Evolutionary conservation across 2,888 invertebrate genomes (phyloP).

Genomic region (Dryococelus australis): DNA sequence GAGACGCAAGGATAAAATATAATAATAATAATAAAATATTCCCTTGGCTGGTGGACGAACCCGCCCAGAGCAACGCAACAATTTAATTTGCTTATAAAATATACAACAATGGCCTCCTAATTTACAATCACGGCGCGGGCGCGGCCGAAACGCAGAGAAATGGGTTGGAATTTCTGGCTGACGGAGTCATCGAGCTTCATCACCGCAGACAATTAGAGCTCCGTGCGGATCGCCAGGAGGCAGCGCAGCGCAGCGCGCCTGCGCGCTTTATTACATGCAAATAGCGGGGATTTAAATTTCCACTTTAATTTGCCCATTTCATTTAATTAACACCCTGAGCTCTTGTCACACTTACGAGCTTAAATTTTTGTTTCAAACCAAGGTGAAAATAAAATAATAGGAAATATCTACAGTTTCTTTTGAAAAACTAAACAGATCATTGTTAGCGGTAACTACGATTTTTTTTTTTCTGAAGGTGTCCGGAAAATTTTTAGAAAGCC

Average conservation of each 20-base stretch:
- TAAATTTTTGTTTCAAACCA: neutral
- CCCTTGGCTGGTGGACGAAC: neutral
- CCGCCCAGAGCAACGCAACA: neutral
- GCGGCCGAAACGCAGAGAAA: neutral
- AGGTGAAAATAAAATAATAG: neutral
- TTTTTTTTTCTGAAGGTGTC: too few species aligned
- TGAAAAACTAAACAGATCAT: too few species aligned
- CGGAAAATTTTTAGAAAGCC: too few species aligned
- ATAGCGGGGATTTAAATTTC: neutral
- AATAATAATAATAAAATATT: neutral
- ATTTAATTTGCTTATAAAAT: slow-evolving; percentile 16
- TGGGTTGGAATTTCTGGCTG: neutral
- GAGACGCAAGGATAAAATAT: neutral
- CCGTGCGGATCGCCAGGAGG: neutral
- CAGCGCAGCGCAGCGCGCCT: too few species aligned
- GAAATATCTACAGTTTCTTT: neutral
- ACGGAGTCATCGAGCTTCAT: slow-evolving; percentile 3
- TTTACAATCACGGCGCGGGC: neutral
- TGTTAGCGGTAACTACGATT: too few species aligned
- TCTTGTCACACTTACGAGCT: neutral
- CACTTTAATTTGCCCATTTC: neutral
- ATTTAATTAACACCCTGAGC: neutral
- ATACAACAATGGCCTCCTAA: slow-evolving; percentile 9
- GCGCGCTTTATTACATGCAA: neutral
- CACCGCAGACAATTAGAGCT: neutral